These are phyloP conservation scores for Morinoia aosen DNA, from an alignment of 2,888 invertebrate genomes.

Conservation along the genomic window DNA sequence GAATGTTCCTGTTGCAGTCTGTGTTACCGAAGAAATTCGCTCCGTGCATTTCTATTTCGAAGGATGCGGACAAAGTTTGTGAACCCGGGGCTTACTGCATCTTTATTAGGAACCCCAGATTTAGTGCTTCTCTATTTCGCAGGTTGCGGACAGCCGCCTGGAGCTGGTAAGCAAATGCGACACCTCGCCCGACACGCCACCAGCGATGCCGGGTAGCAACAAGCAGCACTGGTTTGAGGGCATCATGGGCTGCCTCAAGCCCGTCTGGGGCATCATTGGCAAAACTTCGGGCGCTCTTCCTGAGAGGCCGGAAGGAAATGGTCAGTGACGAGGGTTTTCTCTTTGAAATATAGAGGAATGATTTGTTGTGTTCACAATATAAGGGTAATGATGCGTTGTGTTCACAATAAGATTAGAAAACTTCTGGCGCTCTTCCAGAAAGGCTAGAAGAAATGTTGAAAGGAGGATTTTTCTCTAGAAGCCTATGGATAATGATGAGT, in stretches of 20 bases:
- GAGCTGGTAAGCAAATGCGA: conserved; percentile 61
- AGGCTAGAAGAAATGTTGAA: conserved; percentile 61
- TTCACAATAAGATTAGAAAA: too few species aligned
- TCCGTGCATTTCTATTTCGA: too few species aligned
- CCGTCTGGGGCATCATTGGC: conserved; percentile 88
- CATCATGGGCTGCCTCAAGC: conserved; percentile 88
- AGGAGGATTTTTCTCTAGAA: too few species aligned
- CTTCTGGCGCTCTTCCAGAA: conserved; percentile 71
- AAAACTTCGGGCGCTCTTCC: conserved; percentile 72
- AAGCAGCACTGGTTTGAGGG: conserved; percentile 76
- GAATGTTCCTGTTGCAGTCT: too few species aligned
- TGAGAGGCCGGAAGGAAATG: conserved; percentile 71
- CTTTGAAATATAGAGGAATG: too few species aligned
- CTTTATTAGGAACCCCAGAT: neutral
- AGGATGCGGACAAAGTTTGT: too few species aligned
- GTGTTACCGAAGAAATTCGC: too few species aligned
- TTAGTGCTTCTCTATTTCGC: neutral
- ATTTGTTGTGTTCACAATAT: too few species aligned
- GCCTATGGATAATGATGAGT: neutral
- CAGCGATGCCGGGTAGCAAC: conserved; percentile 56
- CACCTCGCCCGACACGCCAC: conserved; percentile 60
- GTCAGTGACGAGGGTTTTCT: conserved; percentile 53
- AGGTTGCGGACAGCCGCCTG: conserved; percentile 54
- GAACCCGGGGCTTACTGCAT: too few species aligned
- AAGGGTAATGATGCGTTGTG: neutral